Conservation (phyloP, 2,113 vertebrate genomes). For the Ictidomys tridecemlineatus region DNA sequence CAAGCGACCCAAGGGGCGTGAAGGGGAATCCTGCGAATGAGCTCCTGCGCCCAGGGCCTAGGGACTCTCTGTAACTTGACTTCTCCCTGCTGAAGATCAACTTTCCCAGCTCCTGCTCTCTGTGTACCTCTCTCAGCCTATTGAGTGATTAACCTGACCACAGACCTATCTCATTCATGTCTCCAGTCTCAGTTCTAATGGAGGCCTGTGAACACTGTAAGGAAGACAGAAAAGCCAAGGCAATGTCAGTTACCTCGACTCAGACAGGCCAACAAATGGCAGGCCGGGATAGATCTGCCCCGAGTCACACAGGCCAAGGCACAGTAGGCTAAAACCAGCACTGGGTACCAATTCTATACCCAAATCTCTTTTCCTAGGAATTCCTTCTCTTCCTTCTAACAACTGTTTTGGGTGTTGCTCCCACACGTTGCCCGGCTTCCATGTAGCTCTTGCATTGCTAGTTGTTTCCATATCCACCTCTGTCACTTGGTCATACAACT, state of each 20-base stretch:
- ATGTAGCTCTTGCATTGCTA: rapidly evolving
- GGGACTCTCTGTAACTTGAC: neutral
- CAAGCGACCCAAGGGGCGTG: neutral
- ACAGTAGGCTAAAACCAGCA: neutral
- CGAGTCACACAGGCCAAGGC: neutral
- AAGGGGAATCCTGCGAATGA: neutral
- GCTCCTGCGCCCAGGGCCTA: neutral
- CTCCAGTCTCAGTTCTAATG: neutral
- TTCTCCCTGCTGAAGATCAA: neutral
- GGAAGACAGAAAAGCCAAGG: neutral
- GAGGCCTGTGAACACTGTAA: neutral
- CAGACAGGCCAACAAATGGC: neutral
- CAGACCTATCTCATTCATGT: neutral
- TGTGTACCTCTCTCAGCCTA: neutral
- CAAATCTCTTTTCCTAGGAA: neutral
- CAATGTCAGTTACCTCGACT: neutral
- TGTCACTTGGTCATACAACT: neutral
- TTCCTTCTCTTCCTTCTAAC: neutral
- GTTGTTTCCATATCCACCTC: neutral
- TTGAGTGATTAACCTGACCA: neutral
- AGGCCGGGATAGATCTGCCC: neutral
- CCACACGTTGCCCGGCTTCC: neutral
- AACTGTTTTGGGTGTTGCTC: neutral
- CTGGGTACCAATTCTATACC: neutral
- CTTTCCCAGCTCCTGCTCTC: neutral